Base-by-base conservation (phyloP, 2,797 vertebrate species). In the Bradypodion ventrale region DNA sequence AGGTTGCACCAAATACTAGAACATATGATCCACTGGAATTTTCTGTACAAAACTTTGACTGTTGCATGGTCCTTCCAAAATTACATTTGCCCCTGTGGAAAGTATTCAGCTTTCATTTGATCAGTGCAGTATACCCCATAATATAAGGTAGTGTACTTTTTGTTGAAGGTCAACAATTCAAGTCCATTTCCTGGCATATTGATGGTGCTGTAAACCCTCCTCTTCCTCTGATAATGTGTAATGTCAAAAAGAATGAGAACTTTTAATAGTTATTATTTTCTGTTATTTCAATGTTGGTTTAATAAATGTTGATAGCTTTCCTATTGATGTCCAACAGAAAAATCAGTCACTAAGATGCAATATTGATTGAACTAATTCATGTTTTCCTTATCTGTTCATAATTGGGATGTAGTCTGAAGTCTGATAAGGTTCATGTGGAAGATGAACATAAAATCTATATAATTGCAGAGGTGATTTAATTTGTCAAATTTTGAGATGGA, bases 91-190 rank as follows among this genome's bases (percentile, higher is more conserved):
- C n/a, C n/a, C n/a, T n/a, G n/a, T n/a, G n/a, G n/a, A n/a, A 62
- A 23, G n/a, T 37, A 63, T 46, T 40, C 37, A 15, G 12, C 5
- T 70, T 59, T 23, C 44, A 75, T 66, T 32, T 74, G 3, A 37
- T 35, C 15, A 2, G 3, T 65, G 59, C 70, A 49, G 25, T 63
- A 62, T 32, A 4, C 60, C n/a, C 68, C 23, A 16, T 66, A 75
- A 32, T 82, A 86, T 76, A 83, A n/a, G 21, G 27, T 19, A 7
- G 59, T 70, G 23, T 69, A 81, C n/a, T n/a, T n/a, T n/a, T n/a
- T 29, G 3, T 21, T 44, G 3, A 25, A 78, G 25, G 74, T 4
- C 72, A 1, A 23, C 87, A 5, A 63, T 90, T 49, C 78, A 81
- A 66, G 68, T 56, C 46, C 23, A 25, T 32, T 65, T 27, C 73